Evolutionary conservation across 1,140 invertebrate species (phyloP).

Genomic region (Teleogryllus occipitalis): DNA sequence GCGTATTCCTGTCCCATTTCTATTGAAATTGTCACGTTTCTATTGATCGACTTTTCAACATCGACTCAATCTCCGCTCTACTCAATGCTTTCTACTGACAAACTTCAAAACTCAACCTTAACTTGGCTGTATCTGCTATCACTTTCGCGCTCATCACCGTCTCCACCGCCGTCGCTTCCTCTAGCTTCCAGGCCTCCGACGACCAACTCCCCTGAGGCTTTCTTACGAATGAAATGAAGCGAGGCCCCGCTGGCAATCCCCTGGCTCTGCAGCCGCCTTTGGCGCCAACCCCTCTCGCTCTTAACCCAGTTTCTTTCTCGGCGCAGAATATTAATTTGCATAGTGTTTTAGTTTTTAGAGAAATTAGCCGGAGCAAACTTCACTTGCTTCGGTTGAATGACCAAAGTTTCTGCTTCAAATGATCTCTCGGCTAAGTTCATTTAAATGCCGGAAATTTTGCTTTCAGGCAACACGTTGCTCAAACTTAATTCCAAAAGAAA

Average conservation of each 20-base stretch:
- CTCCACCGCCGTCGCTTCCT: no score
- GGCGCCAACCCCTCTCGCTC: background rate
- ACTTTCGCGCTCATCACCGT: no score
- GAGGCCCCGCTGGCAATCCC: background rate
- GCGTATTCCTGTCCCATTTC: no score
- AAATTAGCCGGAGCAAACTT: background rate
- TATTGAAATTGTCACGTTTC: no score
- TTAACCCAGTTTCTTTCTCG: background rate
- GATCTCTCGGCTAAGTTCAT: background rate
- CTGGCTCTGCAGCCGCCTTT: background rate
- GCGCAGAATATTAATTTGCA: background rate
- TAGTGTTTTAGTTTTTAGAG: slow-evolving; percentile 5
- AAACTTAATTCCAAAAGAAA: no score
- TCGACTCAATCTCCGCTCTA: no score
- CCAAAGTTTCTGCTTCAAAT: no score
- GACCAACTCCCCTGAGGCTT: background rate
- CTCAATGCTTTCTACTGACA: no score
- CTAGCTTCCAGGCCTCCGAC: no score
- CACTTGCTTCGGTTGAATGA: background rate
- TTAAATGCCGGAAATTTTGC: background rate
- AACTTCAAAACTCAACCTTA: no score
- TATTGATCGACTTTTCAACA: no score
- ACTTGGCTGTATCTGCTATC: no score
- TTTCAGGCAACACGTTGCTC: background rate
- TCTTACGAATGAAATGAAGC: background rate